phyloP scores from a whole-genome alignment of 2,888 invertebrate genomes.

The Cinara cedri region DNA sequence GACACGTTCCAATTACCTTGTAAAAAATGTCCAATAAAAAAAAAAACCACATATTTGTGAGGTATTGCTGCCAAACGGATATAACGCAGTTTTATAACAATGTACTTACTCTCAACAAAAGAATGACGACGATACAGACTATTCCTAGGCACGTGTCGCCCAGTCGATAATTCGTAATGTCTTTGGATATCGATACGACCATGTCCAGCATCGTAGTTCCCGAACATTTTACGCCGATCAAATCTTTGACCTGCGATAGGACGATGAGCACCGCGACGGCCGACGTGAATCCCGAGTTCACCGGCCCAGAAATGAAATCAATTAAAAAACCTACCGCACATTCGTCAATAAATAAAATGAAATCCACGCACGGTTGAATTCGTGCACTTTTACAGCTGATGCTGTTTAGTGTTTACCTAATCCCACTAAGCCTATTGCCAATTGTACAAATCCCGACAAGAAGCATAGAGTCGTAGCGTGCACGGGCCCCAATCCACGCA shows the following conservation, averaged over 20 bases:
- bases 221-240: constrained; percentile 75
- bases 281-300: constrained; percentile 89
- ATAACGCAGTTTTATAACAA: no score
- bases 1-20: constrained; percentile 59
- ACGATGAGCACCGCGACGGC: constrained; percentile 88
- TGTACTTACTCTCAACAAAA: constrained; percentile 74
- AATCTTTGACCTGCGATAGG: constrained; percentile 83
- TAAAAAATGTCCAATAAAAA: no score
- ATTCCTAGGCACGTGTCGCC: constrained; percentile 80
- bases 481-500: constrained; percentile 68
- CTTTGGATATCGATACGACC: constrained; percentile 74
- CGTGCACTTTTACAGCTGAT: not conserved
- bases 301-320: constrained; percentile 88
- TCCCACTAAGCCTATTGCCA: constrained; percentile 82
- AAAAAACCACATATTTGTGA: no score
- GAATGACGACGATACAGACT: constrained; percentile 74
- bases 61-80: no score
- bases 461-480: constrained; percentile 80
- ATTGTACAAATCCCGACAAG: constrained; percentile 74
- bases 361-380: no score
- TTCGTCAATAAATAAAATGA: not conserved
- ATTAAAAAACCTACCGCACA: constrained; percentile 76
- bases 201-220: constrained; percentile 80
- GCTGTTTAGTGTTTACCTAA: constrained; percentile 67
- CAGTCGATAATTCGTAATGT: constrained; percentile 71